Evolutionary conservation across 2,113 vertebrate species (phyloP).

Genomic region (Macroglossus sobrinus): DNA sequence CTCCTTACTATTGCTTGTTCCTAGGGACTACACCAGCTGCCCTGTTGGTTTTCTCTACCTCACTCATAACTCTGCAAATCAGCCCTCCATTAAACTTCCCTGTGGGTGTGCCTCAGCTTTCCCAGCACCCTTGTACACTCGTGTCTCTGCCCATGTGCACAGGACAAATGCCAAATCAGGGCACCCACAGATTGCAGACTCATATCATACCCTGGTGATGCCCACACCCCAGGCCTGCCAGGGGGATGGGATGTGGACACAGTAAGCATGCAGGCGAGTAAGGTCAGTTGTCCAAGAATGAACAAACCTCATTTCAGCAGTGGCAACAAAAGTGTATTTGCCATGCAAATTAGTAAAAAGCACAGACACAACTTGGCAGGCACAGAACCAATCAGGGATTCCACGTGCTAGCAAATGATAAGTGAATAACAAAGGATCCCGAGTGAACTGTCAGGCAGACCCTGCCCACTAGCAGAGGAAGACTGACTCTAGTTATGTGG

Average conservation of each 20-base stretch:
- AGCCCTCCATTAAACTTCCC: not conserved
- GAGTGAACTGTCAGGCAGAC: not conserved
- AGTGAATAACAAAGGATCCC: not conserved
- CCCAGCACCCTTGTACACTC: not conserved
- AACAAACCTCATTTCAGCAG: not conserved
- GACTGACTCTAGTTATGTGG: fast-evolving
- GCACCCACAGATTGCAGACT: too few species aligned
- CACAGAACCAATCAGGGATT: not conserved
- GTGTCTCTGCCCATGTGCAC: not conserved
- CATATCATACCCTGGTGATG: not conserved
- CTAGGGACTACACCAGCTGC: not conserved
- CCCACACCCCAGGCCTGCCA: not conserved
- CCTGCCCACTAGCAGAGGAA: not conserved
- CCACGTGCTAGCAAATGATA: not conserved
- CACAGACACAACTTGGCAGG: not conserved
- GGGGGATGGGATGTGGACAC: not conserved
- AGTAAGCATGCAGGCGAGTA: fast-evolving
- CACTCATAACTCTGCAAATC: not conserved
- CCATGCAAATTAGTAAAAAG: fast-evolving
- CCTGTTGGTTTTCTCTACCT: too few species aligned
- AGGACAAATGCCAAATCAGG: not conserved
- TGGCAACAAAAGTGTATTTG: not conserved
- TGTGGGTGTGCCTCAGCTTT: not conserved
- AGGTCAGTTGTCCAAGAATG: fast-evolving
- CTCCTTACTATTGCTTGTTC: not conserved